Base-by-base conservation (phyloP, 2,888 invertebrate species). In the Campaea margaritaria region DNA sequence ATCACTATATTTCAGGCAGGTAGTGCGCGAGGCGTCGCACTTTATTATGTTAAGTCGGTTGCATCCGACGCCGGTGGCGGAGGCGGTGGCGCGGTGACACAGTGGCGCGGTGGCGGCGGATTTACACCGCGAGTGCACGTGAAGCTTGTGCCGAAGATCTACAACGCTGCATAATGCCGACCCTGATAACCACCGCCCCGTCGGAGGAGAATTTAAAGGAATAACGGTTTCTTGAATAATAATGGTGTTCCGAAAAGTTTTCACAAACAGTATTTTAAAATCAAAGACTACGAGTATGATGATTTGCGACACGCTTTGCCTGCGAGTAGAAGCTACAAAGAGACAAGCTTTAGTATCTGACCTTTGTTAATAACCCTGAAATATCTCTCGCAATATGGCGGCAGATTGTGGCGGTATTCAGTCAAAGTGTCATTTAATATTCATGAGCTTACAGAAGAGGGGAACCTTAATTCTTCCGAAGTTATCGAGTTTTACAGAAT, bases 401-500 rank as follows among this genome's bases (percentile, higher is more conserved):
- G 28, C 48, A 34, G 34, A 41, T 34, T 11, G 50, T 12, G 27
- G 46, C 42, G 34, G 51, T 31, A 34, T 38, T 52, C 51, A 43
- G 36, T 52, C 58, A 58, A 38, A 39, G 27, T 47, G 47, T 46
- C 58, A 47, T 58, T 52, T 52, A 43, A 58, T 58, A 58, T 58
- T 46, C 43, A 58, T 58, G 51, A 58, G 58, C 41, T 47, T 47
- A 15, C 51, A 34, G 51, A 34, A 46, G 47, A 51, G 57, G 51
- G 45, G 42, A 50, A 47, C 58, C 47, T 27, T 42, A 21, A 44
- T 48, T 58, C 43, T 48, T 53, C 36, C 44, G 38, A 58, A 47
- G 34, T 53, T 52, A 58, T 58, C 51, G 43, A 47, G 27, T 47
- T 50, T 52, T 42, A 13, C 41, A 31, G 34, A 46, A 47, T 47